These are phyloP conservation scores for Ursus arctos DNA, from an alignment of 2,113 vertebrate species.

Conservation along the genomic window DNA sequence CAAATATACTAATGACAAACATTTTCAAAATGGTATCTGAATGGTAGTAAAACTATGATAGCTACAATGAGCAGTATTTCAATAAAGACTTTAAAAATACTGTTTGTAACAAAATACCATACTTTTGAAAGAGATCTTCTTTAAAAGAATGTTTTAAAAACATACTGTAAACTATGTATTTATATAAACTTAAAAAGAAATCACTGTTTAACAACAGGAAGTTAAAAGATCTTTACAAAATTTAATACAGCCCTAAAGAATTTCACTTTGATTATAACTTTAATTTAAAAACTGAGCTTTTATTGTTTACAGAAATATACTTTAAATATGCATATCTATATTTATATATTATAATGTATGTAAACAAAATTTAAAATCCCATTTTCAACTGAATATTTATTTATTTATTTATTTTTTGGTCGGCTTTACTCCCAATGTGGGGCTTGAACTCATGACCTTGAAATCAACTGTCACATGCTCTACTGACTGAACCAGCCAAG, in stretches of 20 bases:
- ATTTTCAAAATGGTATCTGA: slow-evolving; percentile 4
- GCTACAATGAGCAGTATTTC: neutral
- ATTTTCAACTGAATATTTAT: neutral
- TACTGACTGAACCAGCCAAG: neutral
- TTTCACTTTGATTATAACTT: slow-evolving; percentile 48
- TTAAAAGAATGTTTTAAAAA: slow-evolving; percentile 35
- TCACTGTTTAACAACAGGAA: neutral
- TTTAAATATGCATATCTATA: neutral
- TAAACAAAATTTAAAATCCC: slow-evolving; percentile 3
- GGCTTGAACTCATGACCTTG: neutral
- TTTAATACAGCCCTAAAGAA: neutral
- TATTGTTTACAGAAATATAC: slow-evolving; percentile 13
- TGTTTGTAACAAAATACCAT: neutral
- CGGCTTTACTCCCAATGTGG: neutral
- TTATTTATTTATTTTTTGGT: neutral
- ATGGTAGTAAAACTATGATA: neutral
- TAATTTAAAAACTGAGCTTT: slow-evolving; percentile 59
- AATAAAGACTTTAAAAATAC: slow-evolving; percentile 20
- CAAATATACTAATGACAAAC: neutral
- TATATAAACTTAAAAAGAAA: slow-evolving; percentile 31
- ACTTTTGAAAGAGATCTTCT: neutral
- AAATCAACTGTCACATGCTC: neutral
- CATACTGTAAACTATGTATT: neutral
- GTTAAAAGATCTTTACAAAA: neutral
- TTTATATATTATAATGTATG: neutral